These are phyloP conservation scores for Lepus oiostolus DNA, from an alignment of 2,797 vertebrate genomes.

Conservation along the genomic window DNA sequence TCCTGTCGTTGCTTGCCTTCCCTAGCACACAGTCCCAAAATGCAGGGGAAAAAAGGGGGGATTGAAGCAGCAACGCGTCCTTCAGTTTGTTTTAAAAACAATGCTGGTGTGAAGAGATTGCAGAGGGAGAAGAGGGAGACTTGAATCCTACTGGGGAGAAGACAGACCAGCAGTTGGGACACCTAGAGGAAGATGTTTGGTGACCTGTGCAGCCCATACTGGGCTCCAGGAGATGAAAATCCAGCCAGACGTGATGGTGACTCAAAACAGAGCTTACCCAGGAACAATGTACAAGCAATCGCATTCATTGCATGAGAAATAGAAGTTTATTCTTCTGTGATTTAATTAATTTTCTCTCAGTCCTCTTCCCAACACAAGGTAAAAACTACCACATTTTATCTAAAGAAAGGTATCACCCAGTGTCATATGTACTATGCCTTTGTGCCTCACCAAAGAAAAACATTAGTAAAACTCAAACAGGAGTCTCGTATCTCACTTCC, in stretches of 20 bases:
- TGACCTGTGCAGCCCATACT: rapidly evolving
- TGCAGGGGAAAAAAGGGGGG: not conserved
- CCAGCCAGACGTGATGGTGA: not conserved
- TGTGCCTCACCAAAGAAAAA: not conserved
- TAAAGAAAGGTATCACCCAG: not conserved
- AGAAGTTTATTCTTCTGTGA: not conserved
- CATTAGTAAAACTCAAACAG: not conserved
- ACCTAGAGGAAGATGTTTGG: not conserved
- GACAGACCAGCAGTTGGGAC: not conserved
- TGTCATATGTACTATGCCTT: not conserved
- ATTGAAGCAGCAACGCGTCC: not conserved
- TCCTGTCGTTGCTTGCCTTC: not conserved
- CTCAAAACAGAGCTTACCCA: not conserved
- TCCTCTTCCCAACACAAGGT: not conserved
- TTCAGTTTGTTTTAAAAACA: not conserved
- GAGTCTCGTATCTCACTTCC: not conserved
- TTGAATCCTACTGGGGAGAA: not conserved
- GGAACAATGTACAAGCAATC: rapidly evolving
- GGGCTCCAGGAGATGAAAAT: not conserved
- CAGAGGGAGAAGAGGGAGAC: not conserved
- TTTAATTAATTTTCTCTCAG: not conserved
- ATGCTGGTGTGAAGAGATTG: not conserved
- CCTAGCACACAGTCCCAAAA: too few species aligned
- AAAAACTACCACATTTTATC: not conserved
- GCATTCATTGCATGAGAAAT: not conserved